Evolutionary conservation across 1,140 invertebrate genomes (phyloP).

Genomic region (Steinernema khuongi): DNA sequence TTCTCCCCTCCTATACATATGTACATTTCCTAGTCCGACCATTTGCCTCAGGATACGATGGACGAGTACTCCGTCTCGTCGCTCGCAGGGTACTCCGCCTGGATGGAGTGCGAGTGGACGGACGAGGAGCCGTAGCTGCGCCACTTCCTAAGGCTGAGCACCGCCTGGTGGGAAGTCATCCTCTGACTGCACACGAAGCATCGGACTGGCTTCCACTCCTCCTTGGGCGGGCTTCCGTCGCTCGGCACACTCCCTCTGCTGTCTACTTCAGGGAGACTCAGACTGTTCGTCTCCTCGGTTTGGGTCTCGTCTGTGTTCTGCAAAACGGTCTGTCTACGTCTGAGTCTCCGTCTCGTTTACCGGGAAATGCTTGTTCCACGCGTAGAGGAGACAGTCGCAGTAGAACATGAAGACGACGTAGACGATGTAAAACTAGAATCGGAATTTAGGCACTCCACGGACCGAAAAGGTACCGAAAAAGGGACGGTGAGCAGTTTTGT

Average conservation of each 20-base stretch:
- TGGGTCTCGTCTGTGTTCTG: neutral
- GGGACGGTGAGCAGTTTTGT: neutral
- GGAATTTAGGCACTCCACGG: neutral
- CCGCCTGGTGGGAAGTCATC: neutral
- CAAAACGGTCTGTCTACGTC: neutral
- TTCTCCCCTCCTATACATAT: no score
- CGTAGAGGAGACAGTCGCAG: conserved; percentile 9
- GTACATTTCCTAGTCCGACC: no score
- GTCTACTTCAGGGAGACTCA: neutral
- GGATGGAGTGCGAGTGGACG: neutral
- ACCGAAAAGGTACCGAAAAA: neutral
- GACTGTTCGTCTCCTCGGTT: neutral
- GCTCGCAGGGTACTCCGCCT: neutral
- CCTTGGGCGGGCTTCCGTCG: neutral
- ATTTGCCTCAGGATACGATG: neutral
- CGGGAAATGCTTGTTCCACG: neutral
- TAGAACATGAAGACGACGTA: conserved; percentile 13
- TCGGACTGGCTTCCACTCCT: neutral
- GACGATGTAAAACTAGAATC: neutral
- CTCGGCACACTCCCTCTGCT: neutral
- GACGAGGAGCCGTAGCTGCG: neutral
- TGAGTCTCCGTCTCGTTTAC: neutral
- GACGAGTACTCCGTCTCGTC: neutral
- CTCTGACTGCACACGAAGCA: neutral
- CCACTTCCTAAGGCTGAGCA: conserved; percentile 9